A percentile compares a stretch with the other conserved stretches of the same genome.
phyloP scores from a whole-genome alignment of 2,888 invertebrate genomes.

The Habrosyne pyritoides region DNA sequence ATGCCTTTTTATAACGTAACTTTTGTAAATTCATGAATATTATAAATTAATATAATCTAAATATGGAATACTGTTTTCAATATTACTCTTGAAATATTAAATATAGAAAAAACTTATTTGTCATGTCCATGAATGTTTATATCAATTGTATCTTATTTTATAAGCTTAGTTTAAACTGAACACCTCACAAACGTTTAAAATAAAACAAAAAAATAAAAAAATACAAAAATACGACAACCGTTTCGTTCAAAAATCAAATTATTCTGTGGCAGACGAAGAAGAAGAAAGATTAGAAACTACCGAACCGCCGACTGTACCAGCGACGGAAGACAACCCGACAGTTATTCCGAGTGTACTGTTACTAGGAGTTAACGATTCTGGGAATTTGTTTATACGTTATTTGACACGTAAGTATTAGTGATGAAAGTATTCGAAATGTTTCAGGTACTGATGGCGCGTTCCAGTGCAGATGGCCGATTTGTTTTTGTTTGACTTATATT shows the following conservation, averaged over 20 bases:
- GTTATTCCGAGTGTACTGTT: conserved; percentile 20
- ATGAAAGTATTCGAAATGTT: conserved; percentile 46
- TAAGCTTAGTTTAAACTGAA: background rate
- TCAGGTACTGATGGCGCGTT: conserved; percentile 36
- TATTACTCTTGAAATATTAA: background rate
- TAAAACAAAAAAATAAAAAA: conserved; percentile 9
- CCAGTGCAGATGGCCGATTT: background rate
- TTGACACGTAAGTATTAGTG: conserved; percentile 72
- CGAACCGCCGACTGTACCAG: conserved; percentile 40
- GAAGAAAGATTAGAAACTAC: conserved; percentile 74
- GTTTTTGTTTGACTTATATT: background rate
- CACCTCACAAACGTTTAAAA: background rate
- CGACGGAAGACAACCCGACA: conserved; percentile 34
- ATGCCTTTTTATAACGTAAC: background rate
- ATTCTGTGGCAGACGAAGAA: conserved; percentile 72
- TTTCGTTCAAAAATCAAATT: conserved; percentile 50
- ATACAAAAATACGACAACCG: conserved; percentile 76
- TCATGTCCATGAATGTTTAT: background rate
- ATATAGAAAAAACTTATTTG: background rate
- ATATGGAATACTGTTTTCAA: background rate
- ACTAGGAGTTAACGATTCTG: conserved; percentile 63
- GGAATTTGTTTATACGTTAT: conserved; percentile 70
- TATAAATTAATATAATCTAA: background rate
- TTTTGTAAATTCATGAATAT: background rate
- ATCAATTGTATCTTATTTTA: background rate